Percentiles rank a stretch among this genome's conserved stretches.
phyloP scores from a whole-genome alignment of 2,113 vertebrate species.

The Nyctibius bracteatus region DNA sequence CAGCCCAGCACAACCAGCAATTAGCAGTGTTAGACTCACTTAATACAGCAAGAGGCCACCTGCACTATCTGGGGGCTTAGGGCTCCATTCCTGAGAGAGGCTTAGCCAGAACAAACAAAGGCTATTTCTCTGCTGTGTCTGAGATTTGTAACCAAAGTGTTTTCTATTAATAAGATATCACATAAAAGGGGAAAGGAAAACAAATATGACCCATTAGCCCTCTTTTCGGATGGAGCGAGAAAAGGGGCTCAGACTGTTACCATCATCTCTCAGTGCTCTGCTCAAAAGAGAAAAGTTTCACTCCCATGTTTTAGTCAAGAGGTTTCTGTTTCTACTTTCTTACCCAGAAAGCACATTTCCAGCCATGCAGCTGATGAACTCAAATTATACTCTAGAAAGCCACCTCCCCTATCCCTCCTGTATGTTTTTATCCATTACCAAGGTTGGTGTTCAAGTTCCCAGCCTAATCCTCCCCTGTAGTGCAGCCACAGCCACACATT shows the following conservation, averaged over 20 bases:
- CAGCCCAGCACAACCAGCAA: not conserved
- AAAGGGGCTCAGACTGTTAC: not conserved
- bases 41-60: not conserved
- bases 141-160: not conserved
- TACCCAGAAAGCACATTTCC: not conserved
- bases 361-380: not conserved
- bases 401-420: not conserved
- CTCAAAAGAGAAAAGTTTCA: not conserved
- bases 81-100: not conserved
- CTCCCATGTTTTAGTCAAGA: not conserved
- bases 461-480: not conserved
- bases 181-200: not conserved
- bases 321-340: not conserved
- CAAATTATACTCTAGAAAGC: not conserved
- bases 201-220: not conserved
- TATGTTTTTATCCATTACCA: not conserved
- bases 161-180: not conserved
- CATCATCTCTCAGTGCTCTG: not conserved
- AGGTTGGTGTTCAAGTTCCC: not conserved
- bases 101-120: not conserved
- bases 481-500: not conserved
- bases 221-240: accelerated
- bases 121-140: not conserved
- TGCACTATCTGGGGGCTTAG: not conserved
- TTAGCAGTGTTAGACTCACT: not conserved